Evolutionary conservation across 2,797 vertebrate genomes (phyloP), one percentile per base, ranked within the genome.

Genomic region (Megalops cyprinoides): DNA sequence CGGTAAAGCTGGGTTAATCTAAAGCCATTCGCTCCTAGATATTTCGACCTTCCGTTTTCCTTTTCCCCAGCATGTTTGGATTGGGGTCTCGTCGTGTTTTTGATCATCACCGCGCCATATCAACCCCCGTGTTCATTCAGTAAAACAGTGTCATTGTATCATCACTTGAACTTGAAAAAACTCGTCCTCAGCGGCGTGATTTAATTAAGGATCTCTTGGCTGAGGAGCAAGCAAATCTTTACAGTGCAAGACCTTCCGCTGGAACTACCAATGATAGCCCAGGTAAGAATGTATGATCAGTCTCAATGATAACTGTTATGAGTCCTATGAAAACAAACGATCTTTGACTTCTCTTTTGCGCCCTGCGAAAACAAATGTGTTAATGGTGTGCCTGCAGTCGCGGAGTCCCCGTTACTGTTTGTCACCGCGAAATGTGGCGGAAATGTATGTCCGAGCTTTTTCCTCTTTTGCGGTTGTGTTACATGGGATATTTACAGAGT

Each of bases 211-310:
- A 28, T 18, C 46, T 56, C 58, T 74, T n/a, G 78, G 79, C 65
- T 56, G 34, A 48, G 28, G 44, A n/a, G 10, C n/a, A 42, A n/a
- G 20, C 23, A 48, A 71, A 71, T 42, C 37, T 71, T n/a, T n/a
- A n/a, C n/a, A n/a, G 67, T 23, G 23, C 37, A 23, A 20, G 67
- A 71, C 39, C 67, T 71, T 71, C 23, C 67, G 42, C 23, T 23
- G 42, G 44, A 74, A 37, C 65, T 49, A n/a, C 12, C 53, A 39
- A 79, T 74, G 78, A 25, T 74, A 74, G 56, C 78, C 25, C 78
- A 79, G 78, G 78, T 74, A 74, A 74, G 71, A 28, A 71, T n/a
- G 34, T 44, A 39, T 48, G 1, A 74, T 6, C n/a, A 48, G 49
- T 39, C 18, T 49, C 8, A 49, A 15, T 60, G n/a, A 60, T n/a